Conservation (phyloP, 2,797 vertebrate species). For the Poeciliopsis turneri region DNA sequence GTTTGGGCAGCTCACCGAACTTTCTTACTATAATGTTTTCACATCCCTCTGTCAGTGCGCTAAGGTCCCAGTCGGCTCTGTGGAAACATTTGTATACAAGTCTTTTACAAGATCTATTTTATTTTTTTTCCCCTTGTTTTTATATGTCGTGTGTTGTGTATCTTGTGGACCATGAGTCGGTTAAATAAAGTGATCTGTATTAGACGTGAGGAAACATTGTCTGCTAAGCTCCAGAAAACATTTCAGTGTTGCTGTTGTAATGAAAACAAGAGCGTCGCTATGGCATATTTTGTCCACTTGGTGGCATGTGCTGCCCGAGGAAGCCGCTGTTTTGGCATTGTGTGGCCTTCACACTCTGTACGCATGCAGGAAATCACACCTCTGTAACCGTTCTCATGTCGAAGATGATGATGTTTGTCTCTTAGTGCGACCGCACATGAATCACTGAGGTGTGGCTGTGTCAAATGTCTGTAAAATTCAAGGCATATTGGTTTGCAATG, state of each 20-base stretch:
- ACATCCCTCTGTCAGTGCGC: no score
- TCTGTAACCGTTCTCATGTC: background rate
- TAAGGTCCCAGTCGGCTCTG: no score
- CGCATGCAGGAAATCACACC: background rate
- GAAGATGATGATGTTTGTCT: background rate
- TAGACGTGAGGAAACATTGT: background rate
- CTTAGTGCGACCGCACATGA: background rate
- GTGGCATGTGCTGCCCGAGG: slow-evolving; percentile 43
- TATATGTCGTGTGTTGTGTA: no score
- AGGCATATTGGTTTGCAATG: slow-evolving; percentile 1
- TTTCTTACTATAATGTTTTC: no score
- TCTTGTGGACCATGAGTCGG: no score
- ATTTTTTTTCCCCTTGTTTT: no score
- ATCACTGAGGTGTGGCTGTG: background rate
- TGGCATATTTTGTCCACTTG: slow-evolving; percentile 55
- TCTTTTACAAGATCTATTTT: no score
- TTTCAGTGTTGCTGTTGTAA: background rate
- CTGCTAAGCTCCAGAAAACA: slow-evolving; percentile 7
- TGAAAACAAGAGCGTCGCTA: slow-evolving; percentile 27
- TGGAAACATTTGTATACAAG: no score
- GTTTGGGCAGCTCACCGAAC: no score
- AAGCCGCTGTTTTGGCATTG: background rate
- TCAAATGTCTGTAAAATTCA: background rate
- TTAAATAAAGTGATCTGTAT: background rate
- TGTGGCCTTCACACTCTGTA: background rate